Evolutionary conservation across 1,140 invertebrate genomes (phyloP).

Genomic region (Neodiprion pinetum): DNA sequence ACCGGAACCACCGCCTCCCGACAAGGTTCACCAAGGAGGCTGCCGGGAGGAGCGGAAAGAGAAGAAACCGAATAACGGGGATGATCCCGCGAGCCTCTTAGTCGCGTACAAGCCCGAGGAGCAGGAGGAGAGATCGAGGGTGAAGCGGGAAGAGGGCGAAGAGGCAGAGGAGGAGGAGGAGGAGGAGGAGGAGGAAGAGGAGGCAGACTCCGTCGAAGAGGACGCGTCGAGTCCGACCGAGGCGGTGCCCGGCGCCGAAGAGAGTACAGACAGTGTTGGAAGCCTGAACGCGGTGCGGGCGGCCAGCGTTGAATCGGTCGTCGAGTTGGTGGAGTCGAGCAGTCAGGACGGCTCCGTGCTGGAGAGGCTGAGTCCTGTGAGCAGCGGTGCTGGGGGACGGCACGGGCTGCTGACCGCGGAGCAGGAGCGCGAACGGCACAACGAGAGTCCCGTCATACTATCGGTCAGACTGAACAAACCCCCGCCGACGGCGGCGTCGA

Average conservation of each 20-base stretch:
- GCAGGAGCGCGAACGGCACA: conserved; percentile 49
- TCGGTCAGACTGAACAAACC: conserved; percentile 57
- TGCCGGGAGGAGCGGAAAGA: conserved; percentile 19
- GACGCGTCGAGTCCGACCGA: conserved; percentile 17
- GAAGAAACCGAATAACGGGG: conserved; percentile 15
- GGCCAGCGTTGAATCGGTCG: conserved; percentile 28
- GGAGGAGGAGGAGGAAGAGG: conserved; percentile 25
- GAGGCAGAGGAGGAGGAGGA: too few relatives aligned
- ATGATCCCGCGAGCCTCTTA: not conserved
- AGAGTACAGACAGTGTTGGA: conserved; percentile 1
- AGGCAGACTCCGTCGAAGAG: conserved; percentile 14
- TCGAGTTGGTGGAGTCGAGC: conserved; percentile 45
- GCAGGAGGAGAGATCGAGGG: not conserved
- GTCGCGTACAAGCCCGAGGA: not conserved
- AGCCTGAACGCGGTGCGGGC: conserved; percentile 13
- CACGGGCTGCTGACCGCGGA: conserved; percentile 47
- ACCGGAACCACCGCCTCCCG: conserved; percentile 53
- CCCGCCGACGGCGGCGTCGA: conserved; percentile 37
- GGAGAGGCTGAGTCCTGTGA: conserved; percentile 59
- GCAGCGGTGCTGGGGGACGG: conserved; percentile 45
- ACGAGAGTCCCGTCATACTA: conserved; percentile 59
- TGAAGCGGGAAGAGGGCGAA: too few relatives aligned
- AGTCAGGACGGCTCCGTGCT: conserved; percentile 57
- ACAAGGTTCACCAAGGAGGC: conserved; percentile 41
- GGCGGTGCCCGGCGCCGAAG: conserved; percentile 28